These are phyloP conservation scores for Cephus pygmeus DNA, from an alignment of 2,888 invertebrate genomes.

Conservation along the genomic window DNA sequence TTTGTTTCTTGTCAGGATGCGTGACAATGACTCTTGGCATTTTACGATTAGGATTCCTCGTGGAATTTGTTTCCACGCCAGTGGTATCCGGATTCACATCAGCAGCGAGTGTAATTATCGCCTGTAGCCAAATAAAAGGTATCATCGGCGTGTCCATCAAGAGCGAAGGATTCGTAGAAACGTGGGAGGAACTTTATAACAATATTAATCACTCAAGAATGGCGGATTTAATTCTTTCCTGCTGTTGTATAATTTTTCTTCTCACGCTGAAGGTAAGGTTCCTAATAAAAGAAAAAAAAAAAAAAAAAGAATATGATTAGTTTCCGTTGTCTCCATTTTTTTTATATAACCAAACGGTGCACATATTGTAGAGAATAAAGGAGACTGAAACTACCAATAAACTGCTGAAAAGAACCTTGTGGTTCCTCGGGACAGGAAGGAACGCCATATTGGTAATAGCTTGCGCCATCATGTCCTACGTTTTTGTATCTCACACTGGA, in stretches of 20 bases:
- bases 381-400: constrained; percentile 65
- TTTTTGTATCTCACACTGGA: constrained; percentile 66
- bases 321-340: not conserved
- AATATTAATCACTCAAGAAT: constrained; percentile 70
- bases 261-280: constrained; percentile 71
- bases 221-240: constrained; percentile 73
- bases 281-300: not conserved
- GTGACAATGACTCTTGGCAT: constrained; percentile 74
- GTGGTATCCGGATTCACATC: constrained; percentile 83
- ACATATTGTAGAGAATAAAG: constrained; percentile 70
- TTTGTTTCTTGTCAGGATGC: constrained; percentile 76
- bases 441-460: constrained; percentile 78
- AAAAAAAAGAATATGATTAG: not conserved
- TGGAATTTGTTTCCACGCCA: constrained; percentile 80
- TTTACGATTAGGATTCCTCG: constrained; percentile 76
- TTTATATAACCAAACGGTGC: not conserved
- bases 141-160: constrained; percentile 73
- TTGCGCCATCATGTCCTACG: constrained; percentile 71
- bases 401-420: constrained; percentile 68
- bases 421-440: constrained; percentile 75
- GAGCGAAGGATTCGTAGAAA: constrained; percentile 73
- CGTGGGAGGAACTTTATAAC: constrained; percentile 70
- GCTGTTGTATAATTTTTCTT: constrained; percentile 72
- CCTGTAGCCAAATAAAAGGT: constrained; percentile 79
- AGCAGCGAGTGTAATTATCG: constrained; percentile 80